phyloP scores from a whole-genome alignment of 2,797 vertebrate genomes.

The Sebastes miniatus region DNA sequence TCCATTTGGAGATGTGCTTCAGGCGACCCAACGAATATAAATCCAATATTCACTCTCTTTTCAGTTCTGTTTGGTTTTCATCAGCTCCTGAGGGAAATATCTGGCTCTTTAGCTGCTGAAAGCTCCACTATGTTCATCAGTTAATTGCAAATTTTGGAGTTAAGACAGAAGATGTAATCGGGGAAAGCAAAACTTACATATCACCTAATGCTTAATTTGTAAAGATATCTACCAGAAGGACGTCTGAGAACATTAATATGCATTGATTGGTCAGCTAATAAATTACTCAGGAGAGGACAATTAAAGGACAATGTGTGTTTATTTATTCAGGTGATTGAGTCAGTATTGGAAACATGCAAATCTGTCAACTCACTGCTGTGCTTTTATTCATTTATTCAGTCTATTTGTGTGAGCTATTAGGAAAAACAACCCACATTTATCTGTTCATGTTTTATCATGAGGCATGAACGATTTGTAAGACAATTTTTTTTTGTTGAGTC shows the following conservation, averaged over 20 bases:
- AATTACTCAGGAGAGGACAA: slow-evolving; percentile 39
- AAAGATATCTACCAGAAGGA: neutral
- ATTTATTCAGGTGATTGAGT: slow-evolving; percentile 50
- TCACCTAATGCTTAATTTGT: neutral
- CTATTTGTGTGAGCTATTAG: neutral
- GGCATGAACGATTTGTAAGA: neutral
- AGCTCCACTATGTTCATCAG: neutral
- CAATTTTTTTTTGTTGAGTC: neutral
- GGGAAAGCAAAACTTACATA: neutral
- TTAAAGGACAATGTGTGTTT: slow-evolving; percentile 50
- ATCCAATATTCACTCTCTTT: slow-evolving; percentile 3
- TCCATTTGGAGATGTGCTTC: neutral
- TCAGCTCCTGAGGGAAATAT: neutral
- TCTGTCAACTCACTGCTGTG: slow-evolving; percentile 2
- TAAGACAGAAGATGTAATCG: neutral
- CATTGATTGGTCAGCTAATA: slow-evolving; percentile 31
- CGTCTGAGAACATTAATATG: slow-evolving; percentile 27
- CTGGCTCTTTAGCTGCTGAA: neutral
- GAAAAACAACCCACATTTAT: neutral
- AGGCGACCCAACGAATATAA: neutral
- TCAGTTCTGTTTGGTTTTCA: slow-evolving; percentile 2
- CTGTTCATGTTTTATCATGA: slow-evolving; percentile 2
- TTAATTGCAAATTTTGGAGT: neutral
- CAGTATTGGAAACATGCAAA: slow-evolving; percentile 1
- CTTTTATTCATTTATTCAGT: neutral